Percentiles rank a stretch among this genome's conserved stretches.
Conservation (phyloP, 2,797 vertebrate genomes). For the Adrianichthys oophorus region DNA sequence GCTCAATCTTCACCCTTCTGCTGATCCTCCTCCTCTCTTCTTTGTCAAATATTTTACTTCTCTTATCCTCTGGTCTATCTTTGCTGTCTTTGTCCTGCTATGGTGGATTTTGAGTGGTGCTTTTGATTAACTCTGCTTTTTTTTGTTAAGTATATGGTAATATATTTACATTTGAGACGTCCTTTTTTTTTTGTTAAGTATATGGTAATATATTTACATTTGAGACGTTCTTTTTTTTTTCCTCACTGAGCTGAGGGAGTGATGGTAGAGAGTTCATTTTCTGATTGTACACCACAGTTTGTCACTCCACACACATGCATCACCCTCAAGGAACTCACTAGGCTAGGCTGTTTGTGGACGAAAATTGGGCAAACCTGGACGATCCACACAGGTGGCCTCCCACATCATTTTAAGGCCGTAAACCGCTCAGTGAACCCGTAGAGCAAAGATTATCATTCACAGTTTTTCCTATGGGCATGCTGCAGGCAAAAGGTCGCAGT, state of each 20-base stretch:
- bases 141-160: not conserved
- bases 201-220: constrained; percentile 24
- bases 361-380: too few species aligned
- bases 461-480: too few species aligned
- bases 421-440: too few species aligned
- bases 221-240: constrained; percentile 14
- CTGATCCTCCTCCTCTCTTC: constrained; percentile 19
- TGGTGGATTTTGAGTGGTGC: constrained; percentile 36
- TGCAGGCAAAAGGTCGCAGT: too few species aligned
- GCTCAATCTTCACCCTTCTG: constrained; percentile 49
- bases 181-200: constrained; percentile 2
- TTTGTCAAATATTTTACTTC: constrained; percentile 26
- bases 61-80: constrained; percentile 34
- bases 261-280: constrained; percentile 25
- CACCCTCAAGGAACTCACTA: constrained; percentile 23
- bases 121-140: constrained; percentile 57
- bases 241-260: not conserved
- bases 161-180: too few species aligned
- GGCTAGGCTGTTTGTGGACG: too few species aligned
- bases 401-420: too few species aligned
- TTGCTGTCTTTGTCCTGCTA: constrained; percentile 33
- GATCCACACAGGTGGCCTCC: too few species aligned
- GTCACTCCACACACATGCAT: constrained; percentile 4
- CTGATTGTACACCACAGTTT: constrained; percentile 6
- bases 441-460: too few species aligned